Evolutionary conservation across 1,140 invertebrate genomes (phyloP).

Genomic region (Asbolus verrucosus): DNA sequence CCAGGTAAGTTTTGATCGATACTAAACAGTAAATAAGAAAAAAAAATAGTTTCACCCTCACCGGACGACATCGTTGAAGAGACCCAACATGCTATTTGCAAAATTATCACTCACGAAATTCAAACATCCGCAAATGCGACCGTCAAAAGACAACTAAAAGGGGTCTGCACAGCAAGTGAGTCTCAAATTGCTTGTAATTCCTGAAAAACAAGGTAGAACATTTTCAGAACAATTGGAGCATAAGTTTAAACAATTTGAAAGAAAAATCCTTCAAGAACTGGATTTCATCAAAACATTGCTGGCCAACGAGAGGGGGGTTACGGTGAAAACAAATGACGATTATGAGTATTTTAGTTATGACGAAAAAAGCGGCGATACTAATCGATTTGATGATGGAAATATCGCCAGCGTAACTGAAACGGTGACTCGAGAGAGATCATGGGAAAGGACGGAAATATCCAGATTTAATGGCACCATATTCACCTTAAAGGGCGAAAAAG

Average conservation of each 20-base stretch:
- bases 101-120: conserved; percentile 67
- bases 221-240: conserved; percentile 49
- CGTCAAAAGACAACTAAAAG: conserved; percentile 68
- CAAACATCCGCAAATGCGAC: conserved; percentile 70
- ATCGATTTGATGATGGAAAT: neutral
- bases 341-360: conserved; percentile 1
- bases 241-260: conserved; percentile 49
- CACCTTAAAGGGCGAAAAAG: conserved; percentile 47
- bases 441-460: conserved; percentile 38
- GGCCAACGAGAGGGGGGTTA: neutral
- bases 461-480: conserved; percentile 55
- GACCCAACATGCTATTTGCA: conserved; percentile 68
- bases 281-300: conserved; percentile 49
- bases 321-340: neutral
- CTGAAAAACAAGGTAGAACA: neutral
- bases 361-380: conserved; percentile 1
- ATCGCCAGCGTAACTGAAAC: neutral
- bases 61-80: conserved; percentile 54
- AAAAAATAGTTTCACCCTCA: too few relatives aligned
- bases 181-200: conserved; percentile 6
- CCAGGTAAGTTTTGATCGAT: too few relatives aligned
- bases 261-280: conserved; percentile 47
- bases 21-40: too few relatives aligned
- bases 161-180: conserved; percentile 69
- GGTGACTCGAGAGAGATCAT: neutral